Conservation (phyloP, 1,140 invertebrate genomes). For the Heterodera carotae region DNA sequence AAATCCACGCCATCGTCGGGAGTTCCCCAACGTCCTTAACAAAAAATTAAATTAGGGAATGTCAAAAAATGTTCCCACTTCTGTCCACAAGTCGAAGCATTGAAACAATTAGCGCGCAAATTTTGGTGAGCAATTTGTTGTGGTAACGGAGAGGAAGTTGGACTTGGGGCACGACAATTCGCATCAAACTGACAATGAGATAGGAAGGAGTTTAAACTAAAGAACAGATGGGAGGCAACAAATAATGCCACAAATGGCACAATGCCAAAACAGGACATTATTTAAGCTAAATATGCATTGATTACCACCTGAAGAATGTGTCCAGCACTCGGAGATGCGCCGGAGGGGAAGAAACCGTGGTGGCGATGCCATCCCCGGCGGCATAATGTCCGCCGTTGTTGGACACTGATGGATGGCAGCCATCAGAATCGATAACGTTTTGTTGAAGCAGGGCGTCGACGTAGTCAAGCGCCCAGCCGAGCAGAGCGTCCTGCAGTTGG, state of each 20-base stretch:
- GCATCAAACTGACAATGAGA: conserved; percentile 27
- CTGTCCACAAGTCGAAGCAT: conserved; percentile 35
- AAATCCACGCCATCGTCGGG: conserved; percentile 34
- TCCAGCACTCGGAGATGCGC: conserved; percentile 22
- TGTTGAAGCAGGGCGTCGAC: conserved; percentile 9
- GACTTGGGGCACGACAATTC: conserved; percentile 24
- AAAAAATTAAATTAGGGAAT: background rate
- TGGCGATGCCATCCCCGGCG: too few relatives aligned
- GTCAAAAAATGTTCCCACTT: conserved; percentile 6
- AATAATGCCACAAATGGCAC: too few relatives aligned
- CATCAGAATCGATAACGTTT: background rate
- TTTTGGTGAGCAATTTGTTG: conserved; percentile 35
- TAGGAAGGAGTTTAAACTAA: too few relatives aligned
- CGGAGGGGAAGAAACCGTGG: background rate
- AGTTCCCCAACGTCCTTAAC: conserved; percentile 33
- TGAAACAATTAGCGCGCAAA: conserved; percentile 36
- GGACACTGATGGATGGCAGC: background rate
- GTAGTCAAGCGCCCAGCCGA: conserved; percentile 35
- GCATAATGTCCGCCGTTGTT: too few relatives aligned
- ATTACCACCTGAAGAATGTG: conserved; percentile 12
- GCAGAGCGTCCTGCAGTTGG: conserved; percentile 28
- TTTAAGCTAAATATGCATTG: too few relatives aligned
- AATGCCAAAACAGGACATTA: too few relatives aligned
- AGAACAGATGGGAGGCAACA: too few relatives aligned
- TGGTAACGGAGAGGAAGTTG: conserved; percentile 31